Base-by-base conservation (phyloP, 1,140 invertebrate species). In the Cylas formicarius region DNA sequence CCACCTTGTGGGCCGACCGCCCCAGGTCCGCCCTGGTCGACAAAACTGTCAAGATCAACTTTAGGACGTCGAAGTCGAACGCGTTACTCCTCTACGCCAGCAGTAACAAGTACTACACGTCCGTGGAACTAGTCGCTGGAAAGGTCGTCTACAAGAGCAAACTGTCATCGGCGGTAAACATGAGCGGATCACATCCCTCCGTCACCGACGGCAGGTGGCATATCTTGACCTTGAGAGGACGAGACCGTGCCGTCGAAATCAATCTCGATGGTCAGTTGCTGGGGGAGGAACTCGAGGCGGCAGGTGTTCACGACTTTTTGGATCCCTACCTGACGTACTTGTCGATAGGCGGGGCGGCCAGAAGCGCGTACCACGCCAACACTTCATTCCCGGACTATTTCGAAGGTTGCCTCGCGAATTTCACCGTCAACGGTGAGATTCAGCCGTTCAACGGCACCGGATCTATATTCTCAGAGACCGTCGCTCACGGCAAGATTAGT, bases 361-460 rank as follows among this genome's bases (percentile, higher is more conserved):
- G 61, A 20, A 70, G 72, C 36, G 58, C 68, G 4, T 78, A 78
- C 56, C 72, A 73, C 61, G 60, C 72, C 32, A 66, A 72, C 44
- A 69, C 73, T 39, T 55, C 63, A 10, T 62, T 63, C 9, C 70
- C 73, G 9, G 67, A 67, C 13, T 73, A 69, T 54, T 94, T 94
- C 63, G 81, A 84, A 63, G 93, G 92, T 8, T 97, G 93, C 56
- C 67, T 97, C 22, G 81, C 85, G 0, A 88, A 91, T 58, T 90
- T 97, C 60, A 83, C 78, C 2, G 75, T 96, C 2, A 92, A 96
- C 61, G 82, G 82, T 55, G 86, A 93, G 69, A 69, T 90, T 26
- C 87, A 94, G 66, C 86, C 90, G 0, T 80, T 94, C 61, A 89
- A 86, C 60, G 88, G 87, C 0, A 82, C 85, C 0, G 86, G 87